Percentiles rank a stretch among this genome's conserved stretches.
Conservation (phyloP, 2,797 vertebrate genomes). For the Hoplostethus atlanticus region DNA sequence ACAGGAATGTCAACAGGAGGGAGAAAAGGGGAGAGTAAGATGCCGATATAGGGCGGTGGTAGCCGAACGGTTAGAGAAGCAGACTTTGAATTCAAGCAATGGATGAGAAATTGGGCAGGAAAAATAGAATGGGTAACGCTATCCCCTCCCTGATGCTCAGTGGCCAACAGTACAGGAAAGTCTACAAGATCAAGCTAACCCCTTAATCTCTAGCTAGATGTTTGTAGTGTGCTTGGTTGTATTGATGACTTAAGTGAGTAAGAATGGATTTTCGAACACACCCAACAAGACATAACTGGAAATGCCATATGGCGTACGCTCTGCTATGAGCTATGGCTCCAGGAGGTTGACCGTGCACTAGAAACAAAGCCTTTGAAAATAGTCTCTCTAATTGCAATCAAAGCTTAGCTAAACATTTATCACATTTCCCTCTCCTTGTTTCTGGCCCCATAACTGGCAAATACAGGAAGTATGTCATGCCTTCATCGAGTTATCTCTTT, state of each 20-base stretch:
- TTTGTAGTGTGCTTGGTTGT: not conserved
- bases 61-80: too few species aligned
- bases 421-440: not conserved
- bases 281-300: not conserved
- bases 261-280: not conserved
- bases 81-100: not conserved
- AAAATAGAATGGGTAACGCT: too few species aligned
- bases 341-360: not conserved
- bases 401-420: not conserved
- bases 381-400: not conserved
- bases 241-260: not conserved
- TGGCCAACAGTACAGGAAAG: too few species aligned
- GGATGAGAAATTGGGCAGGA: too few species aligned
- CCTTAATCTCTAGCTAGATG: not conserved
- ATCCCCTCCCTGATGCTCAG: too few species aligned
- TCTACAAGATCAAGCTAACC: not conserved
- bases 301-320: not conserved
- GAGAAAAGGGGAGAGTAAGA: not conserved
- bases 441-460: not conserved
- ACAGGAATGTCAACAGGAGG: conserved; percentile 20
- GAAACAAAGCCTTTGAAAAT: not conserved
- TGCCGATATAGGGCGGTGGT: not conserved
- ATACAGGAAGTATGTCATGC: not conserved
- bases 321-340: not conserved
- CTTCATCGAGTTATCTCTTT: not conserved